These are phyloP conservation scores for Cochlearius cochlearius DNA, from an alignment of 2,113 vertebrate species.

Conservation along the genomic window DNA sequence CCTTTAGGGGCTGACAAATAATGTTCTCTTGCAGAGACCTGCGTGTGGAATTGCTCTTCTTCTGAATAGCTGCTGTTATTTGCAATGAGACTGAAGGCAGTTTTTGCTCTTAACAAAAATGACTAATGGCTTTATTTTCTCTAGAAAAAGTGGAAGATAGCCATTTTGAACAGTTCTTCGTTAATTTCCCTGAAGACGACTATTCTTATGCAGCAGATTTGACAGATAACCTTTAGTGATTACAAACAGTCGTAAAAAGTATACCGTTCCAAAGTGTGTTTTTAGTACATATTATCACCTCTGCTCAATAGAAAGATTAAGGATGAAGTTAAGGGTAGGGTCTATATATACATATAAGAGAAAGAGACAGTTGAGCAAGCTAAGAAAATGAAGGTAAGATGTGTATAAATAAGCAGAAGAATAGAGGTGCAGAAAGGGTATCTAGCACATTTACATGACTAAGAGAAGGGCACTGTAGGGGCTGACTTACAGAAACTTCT, in stretches of 20 bases:
- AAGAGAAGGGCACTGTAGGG: not conserved
- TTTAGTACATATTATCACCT: not conserved
- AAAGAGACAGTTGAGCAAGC: not conserved
- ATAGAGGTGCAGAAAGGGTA: not conserved
- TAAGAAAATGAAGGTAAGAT: not conserved
- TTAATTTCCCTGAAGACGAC: not conserved
- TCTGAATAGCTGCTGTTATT: not conserved
- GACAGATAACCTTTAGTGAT: not conserved
- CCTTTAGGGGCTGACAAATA: not conserved
- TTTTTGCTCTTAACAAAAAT: not conserved
- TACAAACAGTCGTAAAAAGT: not conserved
- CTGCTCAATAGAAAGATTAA: not conserved
- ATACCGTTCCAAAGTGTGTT: fast-evolving
- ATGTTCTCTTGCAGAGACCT: not conserved
- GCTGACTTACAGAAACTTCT: not conserved
- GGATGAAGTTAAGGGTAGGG: not conserved
- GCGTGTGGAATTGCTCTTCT: not conserved
- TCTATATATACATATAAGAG: not conserved
- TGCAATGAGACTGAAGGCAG: not conserved
- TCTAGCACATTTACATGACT: not conserved
- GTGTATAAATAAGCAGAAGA: not conserved
- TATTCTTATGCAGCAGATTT: not conserved
- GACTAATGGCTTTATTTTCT: not conserved
- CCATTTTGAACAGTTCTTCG: not conserved
- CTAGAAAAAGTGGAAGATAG: not conserved